phyloP scores from a whole-genome alignment of 2,888 invertebrate species.

The Podabrus alpinus region DNA sequence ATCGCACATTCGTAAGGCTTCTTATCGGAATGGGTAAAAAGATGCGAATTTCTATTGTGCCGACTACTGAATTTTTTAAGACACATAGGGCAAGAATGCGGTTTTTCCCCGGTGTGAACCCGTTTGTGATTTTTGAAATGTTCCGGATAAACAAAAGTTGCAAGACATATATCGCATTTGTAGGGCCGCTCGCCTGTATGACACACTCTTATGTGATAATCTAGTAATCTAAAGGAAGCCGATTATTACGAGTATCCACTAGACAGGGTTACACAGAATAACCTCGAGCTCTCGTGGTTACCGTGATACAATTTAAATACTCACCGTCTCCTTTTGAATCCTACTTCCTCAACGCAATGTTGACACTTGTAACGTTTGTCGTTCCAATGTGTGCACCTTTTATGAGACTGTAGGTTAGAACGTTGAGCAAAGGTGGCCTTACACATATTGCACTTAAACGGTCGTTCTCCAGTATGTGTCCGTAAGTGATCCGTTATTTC shows the following conservation, averaged over 20 bases:
- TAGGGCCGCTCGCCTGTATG: slow-evolving; percentile 82
- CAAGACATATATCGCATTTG: slow-evolving; percentile 71
- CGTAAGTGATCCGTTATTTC: slow-evolving; percentile 82
- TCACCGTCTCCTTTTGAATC: slow-evolving; percentile 69
- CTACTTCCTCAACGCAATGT: slow-evolving; percentile 72
- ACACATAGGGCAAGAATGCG: slow-evolving; percentile 76
- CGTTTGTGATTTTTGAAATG: slow-evolving; percentile 80
- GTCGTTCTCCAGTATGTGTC: slow-evolving; percentile 81
- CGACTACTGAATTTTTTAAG: slow-evolving; percentile 83
- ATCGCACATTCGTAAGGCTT: slow-evolving; percentile 84
- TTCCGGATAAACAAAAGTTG: slow-evolving; percentile 82
- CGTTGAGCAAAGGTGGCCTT: slow-evolving; percentile 80
- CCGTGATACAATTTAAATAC: too few species aligned
- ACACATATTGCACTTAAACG: slow-evolving; percentile 79
- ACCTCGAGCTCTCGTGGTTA: too few species aligned
- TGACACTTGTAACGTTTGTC: slow-evolving; percentile 74
- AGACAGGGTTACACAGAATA: too few species aligned
- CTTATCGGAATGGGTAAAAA: slow-evolving; percentile 83
- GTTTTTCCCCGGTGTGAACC: slow-evolving; percentile 80
- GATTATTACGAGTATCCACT: not conserved
- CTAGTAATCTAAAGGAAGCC: slow-evolving; percentile 62
- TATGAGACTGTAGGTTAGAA: slow-evolving; percentile 80
- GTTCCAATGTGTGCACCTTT: slow-evolving; percentile 76
- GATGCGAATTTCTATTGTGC: slow-evolving; percentile 83
- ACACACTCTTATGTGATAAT: slow-evolving; percentile 80